Base-by-base conservation (phyloP, 2,888 invertebrate genomes). In the Campopleginae sp. region DNA sequence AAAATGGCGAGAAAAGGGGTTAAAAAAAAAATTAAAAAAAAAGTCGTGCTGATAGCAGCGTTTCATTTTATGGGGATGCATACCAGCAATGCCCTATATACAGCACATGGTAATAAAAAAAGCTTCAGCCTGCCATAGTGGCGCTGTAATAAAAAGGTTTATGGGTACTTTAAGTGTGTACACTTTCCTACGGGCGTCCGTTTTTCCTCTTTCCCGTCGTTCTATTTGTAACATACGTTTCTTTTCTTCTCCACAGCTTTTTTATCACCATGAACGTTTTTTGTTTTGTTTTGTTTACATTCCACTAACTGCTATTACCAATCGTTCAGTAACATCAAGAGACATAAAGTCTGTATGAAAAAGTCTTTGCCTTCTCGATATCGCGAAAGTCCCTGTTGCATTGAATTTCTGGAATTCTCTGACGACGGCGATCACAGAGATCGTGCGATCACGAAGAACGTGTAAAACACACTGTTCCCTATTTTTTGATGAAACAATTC, bases 21-120 rank as follows among this genome's bases (percentile, higher is more conserved):
- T 51, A 72, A 80, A 80, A 78, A 63, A 54, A 71, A 14, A 27
- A 48, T n/a, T 23, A 27, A n/a, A 48, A 58, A 48, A 76, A 51
- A 7, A 23, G 38, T 61, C 12, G 66, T 46, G 74, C 74, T 58
- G 68, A 68, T 70, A 75, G 19, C 81, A 31, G 75, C 75, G 63
- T 76, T 80, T 58, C 65, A 71, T 76, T 84, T 80, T 84, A 84
- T 66, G 54, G 71, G 65, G 23, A 61, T 65, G 71, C 63, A 71
- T 48, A 71, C 61, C 48, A n/a, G 71, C 38, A 48, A 42, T n/a
- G 27, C 44, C 31, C 19, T n/a, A 31, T 54, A 38, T 54, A 54
- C 17, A 46, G 31, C 23, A n/a, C 19, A 58, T 44, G 10, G 51
- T 44, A 27, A 27, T 74, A 72, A 54, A 68, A 82, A 65, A 48